A percentile compares a stretch with the other conserved stretches of the same genome.
Conservation (phyloP, 2,797 vertebrate species). For the Propithecus deckenii region DNA sequence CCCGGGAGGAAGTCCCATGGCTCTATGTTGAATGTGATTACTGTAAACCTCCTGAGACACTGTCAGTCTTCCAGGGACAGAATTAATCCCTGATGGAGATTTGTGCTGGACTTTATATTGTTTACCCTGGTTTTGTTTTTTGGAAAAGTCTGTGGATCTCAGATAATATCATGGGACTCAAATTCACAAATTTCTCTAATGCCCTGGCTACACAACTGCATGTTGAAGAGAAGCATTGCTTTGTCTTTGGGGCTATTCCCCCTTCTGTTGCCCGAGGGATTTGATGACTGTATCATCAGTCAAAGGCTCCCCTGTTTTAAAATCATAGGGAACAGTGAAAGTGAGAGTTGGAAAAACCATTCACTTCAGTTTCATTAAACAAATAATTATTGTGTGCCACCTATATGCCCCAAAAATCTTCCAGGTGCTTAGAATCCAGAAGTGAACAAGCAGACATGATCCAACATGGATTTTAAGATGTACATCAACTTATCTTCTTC, state of each 20-base stretch:
- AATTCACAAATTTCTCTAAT: not conserved
- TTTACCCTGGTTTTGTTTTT: conserved; percentile 9
- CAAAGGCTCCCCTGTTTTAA: not conserved
- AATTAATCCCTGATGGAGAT: not conserved
- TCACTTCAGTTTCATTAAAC: not conserved
- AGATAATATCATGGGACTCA: not conserved
- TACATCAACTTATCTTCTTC: not conserved
- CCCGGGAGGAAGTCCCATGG: not conserved
- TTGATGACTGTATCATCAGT: not conserved
- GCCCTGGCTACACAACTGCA: not conserved
- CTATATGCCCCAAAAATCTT: not conserved
- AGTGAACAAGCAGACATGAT: not conserved
- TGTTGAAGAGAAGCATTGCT: not conserved
- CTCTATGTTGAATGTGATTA: not conserved
- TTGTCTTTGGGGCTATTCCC: not conserved
- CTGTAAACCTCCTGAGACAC: not conserved
- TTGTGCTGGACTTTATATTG: not conserved
- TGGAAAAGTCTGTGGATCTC: not conserved
- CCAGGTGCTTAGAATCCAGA: not conserved
- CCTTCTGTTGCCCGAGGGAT: not conserved
- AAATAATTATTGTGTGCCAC: not conserved
- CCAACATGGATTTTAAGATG: not conserved
- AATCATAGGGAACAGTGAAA: not conserved
- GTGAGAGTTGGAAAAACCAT: not conserved
- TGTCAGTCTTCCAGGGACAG: not conserved